phyloP scores from a whole-genome alignment of 2,797 vertebrate genomes.

The Gambusia yucatana region DNA sequence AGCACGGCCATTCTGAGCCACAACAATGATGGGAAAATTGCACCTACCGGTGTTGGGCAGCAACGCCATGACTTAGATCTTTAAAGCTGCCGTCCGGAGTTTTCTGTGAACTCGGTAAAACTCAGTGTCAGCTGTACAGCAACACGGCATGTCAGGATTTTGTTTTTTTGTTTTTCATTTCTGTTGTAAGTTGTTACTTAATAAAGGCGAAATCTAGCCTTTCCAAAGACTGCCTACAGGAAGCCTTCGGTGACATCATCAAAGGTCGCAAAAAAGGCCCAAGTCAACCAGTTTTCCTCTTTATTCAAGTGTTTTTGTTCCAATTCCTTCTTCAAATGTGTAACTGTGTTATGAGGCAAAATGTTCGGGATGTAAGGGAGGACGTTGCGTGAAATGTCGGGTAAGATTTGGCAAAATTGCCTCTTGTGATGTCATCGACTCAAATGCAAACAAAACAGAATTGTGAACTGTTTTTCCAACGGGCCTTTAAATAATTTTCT shows the following conservation, averaged over 20 bases:
- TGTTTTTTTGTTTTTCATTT: not conserved
- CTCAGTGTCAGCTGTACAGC: not conserved
- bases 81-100: not conserved
- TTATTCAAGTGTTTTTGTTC: not conserved
- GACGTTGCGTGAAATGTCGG: not conserved
- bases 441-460: not conserved
- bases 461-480: not conserved
- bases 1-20: slow-evolving; percentile 56
- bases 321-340: not conserved
- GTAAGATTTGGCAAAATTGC: not conserved
- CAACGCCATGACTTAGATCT: not conserved
- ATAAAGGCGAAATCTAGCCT: not conserved
- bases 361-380: not conserved
- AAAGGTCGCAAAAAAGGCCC: not conserved
- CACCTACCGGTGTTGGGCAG: slow-evolving; percentile 38
- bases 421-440: not conserved
- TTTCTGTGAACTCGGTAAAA: not conserved
- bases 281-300: not conserved
- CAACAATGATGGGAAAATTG: slow-evolving; percentile 69
- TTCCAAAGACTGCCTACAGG: not conserved
- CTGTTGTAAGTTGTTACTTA: not conserved
- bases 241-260: not conserved
- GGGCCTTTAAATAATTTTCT: not conserved
- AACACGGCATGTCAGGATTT: not conserved
- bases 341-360: not conserved